Evolutionary conservation across 1,140 invertebrate genomes (phyloP), one percentile per base, ranked within the genome.

Genomic region (Spodoptera litura): DNA sequence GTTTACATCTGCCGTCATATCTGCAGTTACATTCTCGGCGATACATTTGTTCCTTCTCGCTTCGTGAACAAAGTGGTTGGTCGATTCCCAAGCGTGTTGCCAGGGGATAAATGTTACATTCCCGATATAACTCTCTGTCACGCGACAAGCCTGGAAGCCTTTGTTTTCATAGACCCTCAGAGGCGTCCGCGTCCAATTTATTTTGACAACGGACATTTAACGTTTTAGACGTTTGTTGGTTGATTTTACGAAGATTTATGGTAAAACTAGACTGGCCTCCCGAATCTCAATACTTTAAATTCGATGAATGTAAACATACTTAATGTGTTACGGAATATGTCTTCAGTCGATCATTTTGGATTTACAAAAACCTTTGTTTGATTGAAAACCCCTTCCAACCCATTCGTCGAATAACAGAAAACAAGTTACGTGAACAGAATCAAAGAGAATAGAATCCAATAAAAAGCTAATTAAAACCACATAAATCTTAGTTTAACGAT

Each of bases 161-260:
- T 59, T 74, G 56, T 61, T 61, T 49, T 56, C 56, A 59, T 61
- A 58, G n/a, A 49, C 25, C 55, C 72, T 61, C 12, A n/a, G 20
- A 61, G 72, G 20, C 12, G 64, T 68, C 15, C 20, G 64, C 44
- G 44, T 27, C 38, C 72, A 58, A 74, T 74, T 62, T 61, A 56
- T 38, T 74, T 74, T 74, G 72, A 74, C 72, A 74, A 35, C 38
- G 20, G 72, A 59, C 56, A 74, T 74, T 61, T 61, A 55, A 55
- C 51, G 66, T 55, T 70, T 49, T 12, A n/a, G 13, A 53, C 52
- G 51, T n/a, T 53, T 70, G 49, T n/a, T 8, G 51, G 51, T 70
- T 70, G 64, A 68, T 52, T 68, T 15, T 27, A 27, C 10, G 20
- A 20, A 15, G 38, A 9, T 49, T 66, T 62, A 10, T 10, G 38